Base-by-base conservation (phyloP, 1,140 invertebrate species). In the Pachyrhynchus sulphureomaculatus region DNA sequence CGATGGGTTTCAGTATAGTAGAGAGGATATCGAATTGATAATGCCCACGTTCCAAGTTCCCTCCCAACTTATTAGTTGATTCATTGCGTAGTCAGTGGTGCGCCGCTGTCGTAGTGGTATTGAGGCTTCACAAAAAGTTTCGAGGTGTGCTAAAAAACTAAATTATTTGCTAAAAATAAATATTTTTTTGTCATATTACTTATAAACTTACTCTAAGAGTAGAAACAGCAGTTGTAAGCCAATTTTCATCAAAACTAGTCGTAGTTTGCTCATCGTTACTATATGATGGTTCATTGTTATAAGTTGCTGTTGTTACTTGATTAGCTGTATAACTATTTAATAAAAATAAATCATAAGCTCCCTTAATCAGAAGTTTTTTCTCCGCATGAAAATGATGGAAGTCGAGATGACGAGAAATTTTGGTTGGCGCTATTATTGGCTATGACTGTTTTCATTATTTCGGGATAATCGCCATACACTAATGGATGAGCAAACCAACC, bases 401-500 rank as follows among this genome's bases (percentile, higher is more conserved):
- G 20, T 24, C 86, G 78, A 1, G 87, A 88, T 36, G 72, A 72
- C 0, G 61, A 58, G 51, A 78, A 82, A 3, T 82, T 82, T 76
- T 89, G 84, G 37, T 76, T 67, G 32, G 75, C 76, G 69, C 86
- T 86, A 12, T 81, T 79, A 10, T 71, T 67, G 5, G 74, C 77
- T 2, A 89, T 75, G 17, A 78, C 78, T 15, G 82, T 72, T 63
- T 81, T 83, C 74, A 88, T 79, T 20, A 84, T 73, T 56, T 74
- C 58, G 1, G 87, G 86, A 68, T 86, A 89, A 63, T 88, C 82
- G 6, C 86, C 86, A 12, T 74, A 69, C 64, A 82, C 84, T 42
- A 89, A 82, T 3, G 86, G 86, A 75, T 87, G 77, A 2, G 77
- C 81, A 63, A 82, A 86, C 80, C 82, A 83, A 6, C 82, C 83